Evolutionary conservation across 2,888 invertebrate species (phyloP).

Genomic region (Halictus quadricinctus): DNA sequence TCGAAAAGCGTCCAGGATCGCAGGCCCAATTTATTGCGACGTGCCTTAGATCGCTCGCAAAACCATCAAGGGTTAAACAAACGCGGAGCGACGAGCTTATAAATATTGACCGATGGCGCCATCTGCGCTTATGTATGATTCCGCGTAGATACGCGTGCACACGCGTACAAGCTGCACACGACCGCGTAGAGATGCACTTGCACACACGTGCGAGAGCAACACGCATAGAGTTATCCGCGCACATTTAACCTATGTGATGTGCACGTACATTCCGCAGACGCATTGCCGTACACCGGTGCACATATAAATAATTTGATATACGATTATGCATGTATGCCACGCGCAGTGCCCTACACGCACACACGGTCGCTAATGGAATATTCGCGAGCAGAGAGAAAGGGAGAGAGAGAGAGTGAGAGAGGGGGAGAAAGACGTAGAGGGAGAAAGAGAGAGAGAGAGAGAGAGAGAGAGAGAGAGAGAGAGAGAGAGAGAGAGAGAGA

Average conservation of each 20-base stretch:
- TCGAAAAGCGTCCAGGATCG: constrained; percentile 18
- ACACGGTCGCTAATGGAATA: constrained; percentile 66
- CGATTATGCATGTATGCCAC: constrained; percentile 77
- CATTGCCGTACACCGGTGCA: constrained; percentile 61
- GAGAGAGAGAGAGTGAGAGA: constrained; percentile 6
- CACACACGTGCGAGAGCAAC: not conserved
- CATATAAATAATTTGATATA: constrained; percentile 76
- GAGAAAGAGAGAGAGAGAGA: not conserved
- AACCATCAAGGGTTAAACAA: constrained; percentile 34
- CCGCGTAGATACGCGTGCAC: not conserved
- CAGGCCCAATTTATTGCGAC: constrained; percentile 20
- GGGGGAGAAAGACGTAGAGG: constrained; percentile 27
- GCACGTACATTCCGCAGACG: constrained; percentile 51
- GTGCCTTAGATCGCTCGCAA: constrained; percentile 3
- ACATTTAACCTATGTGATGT: constrained; percentile 6
- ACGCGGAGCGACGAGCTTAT: constrained; percentile 34
- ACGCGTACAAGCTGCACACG: not conserved
- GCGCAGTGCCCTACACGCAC: constrained; percentile 71
- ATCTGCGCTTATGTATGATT: constrained; percentile 6
- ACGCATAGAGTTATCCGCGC: constrained; percentile 11
- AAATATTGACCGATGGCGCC: constrained; percentile 50
- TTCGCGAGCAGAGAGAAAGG: constrained; percentile 49
- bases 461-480: not conserved
- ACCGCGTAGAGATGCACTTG: not conserved
- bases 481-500: not conserved